Percentiles rank a stretch among this genome's conserved stretches.
These are phyloP conservation scores for Camponotus pennsylvanicus DNA, from an alignment of 1,140 invertebrate species.

Conservation along the genomic window DNA sequence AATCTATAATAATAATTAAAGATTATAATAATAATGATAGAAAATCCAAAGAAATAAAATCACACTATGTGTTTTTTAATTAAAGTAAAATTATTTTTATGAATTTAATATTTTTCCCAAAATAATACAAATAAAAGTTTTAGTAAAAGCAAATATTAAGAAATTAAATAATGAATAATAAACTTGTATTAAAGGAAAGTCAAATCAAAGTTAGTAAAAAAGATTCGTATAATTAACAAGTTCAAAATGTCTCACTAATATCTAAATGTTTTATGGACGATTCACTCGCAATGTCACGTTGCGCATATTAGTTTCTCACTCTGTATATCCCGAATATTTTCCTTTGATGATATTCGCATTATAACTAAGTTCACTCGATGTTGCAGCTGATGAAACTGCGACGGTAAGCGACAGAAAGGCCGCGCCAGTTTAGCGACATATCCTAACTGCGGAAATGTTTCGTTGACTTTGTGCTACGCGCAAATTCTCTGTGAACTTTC, in stretches of 20 bases:
- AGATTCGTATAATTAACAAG: not conserved
- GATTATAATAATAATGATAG: too few species aligned
- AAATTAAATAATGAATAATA: not conserved
- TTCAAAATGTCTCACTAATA: not conserved
- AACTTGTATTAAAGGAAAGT: not conserved
- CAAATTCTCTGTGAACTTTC: constrained; percentile 39
- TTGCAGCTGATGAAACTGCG: constrained; percentile 26
- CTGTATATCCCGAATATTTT: not conserved
- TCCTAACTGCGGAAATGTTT: constrained; percentile 43
- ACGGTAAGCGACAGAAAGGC: constrained; percentile 1
- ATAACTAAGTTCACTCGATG: constrained; percentile 41
- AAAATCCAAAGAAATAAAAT: not conserved
- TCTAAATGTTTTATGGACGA: not conserved
- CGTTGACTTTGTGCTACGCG: constrained; percentile 18
- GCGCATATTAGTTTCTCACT: not conserved
- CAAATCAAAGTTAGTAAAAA: not conserved
- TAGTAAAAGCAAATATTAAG: not conserved
- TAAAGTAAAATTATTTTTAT: not conserved
- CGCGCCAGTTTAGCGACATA: not conserved
- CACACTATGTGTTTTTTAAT: not conserved
- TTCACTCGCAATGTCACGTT: not conserved
- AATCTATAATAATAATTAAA: too few species aligned
- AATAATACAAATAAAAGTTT: not conserved
- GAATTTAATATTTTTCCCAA: not conserved
- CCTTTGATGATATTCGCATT: constrained; percentile 37